Percentiles rank a stretch among this genome's conserved stretches.
Evolutionary conservation across 1,140 invertebrate genomes (phyloP).

Genomic region (Chymomyza costata): DNA sequence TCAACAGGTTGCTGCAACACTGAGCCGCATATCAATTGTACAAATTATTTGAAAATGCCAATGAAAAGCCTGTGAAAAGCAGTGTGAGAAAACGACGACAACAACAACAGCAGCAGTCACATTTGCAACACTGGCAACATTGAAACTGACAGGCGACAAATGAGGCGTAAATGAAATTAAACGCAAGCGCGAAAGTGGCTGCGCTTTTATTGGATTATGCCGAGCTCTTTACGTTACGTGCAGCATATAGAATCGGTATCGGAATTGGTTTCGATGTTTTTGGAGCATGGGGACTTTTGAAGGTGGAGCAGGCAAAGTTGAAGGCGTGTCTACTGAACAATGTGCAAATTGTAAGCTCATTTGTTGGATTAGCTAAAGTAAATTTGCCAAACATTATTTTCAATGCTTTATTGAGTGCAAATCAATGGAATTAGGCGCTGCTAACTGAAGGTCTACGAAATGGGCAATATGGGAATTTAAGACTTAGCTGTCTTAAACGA

Average conservation of each 20-base stretch:
- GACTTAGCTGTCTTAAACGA: too few relatives aligned
- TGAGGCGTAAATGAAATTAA: conserved; percentile 71
- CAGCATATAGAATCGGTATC: too few relatives aligned
- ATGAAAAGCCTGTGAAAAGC: too few relatives aligned
- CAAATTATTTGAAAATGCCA: conserved; percentile 9
- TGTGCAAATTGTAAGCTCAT: conserved; percentile 66
- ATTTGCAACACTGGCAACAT: background rate
- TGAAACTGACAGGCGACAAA: conserved; percentile 46
- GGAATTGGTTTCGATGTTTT: too few relatives aligned
- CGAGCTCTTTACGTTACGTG: conserved; percentile 22
- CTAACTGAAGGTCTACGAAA: too few relatives aligned
- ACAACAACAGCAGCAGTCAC: too few relatives aligned
- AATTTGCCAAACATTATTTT: conserved; percentile 29
- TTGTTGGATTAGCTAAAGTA: conserved; percentile 52
- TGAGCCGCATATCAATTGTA: conserved; percentile 8
- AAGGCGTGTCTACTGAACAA: conserved; percentile 30
- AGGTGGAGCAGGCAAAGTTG: too few relatives aligned
- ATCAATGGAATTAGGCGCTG: too few relatives aligned
- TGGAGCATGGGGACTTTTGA: conserved; percentile 5
- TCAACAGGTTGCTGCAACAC: conserved; percentile 32
- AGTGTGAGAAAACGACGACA: too few relatives aligned
- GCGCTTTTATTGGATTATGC: conserved; percentile 65
- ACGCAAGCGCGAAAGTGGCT: conserved; percentile 65
- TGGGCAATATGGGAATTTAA: too few relatives aligned
- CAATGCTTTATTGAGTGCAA: too few relatives aligned